Evolutionary conservation across 2,797 vertebrate genomes (phyloP).

Genomic region (Pipistrellus pygmaeus): DNA sequence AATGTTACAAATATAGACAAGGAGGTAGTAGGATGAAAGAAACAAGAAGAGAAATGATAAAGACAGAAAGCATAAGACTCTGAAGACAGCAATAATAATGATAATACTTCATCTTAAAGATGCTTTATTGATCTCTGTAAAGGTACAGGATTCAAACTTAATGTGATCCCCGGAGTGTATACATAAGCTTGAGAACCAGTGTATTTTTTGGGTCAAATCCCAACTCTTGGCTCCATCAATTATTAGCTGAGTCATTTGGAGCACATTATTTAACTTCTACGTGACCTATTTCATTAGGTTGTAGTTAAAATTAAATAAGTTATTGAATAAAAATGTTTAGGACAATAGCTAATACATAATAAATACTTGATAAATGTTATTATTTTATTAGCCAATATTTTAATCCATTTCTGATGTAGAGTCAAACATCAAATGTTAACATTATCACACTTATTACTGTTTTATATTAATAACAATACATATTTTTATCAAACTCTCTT

Average conservation of each 20-base stretch:
- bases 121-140: neutral
- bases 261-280: neutral
- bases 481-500: neutral
- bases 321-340: neutral
- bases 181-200: neutral
- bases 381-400: neutral
- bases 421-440: neutral
- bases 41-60: constrained; percentile 28
- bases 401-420: constrained; percentile 11
- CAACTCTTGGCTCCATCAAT: neutral
- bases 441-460: neutral
- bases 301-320: constrained; percentile 31
- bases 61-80: neutral
- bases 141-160: neutral
- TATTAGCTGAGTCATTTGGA: neutral
- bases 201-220: neutral
- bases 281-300: neutral
- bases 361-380: neutral
- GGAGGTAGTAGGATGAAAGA: neutral
- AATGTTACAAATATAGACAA: constrained; percentile 39
- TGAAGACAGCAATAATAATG: neutral
- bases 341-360: neutral
- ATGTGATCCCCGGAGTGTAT: neutral
- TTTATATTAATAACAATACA: neutral
- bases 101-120: constrained; percentile 10